Evolutionary conservation across 2,113 vertebrate species (phyloP), one percentile per base, ranked within the genome.

Genomic region (Nansenia antarctica): DNA sequence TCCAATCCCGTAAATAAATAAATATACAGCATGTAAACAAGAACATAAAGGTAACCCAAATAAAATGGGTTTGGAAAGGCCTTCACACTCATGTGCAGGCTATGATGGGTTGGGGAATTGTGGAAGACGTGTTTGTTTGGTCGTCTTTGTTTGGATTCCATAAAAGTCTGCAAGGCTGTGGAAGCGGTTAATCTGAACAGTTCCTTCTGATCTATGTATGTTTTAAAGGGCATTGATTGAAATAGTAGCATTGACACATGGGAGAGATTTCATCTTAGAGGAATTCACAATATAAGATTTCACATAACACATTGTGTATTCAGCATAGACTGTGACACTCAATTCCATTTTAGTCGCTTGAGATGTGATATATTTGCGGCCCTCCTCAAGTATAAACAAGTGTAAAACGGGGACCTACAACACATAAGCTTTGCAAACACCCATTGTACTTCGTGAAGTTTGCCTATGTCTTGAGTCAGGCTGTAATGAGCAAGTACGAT

Each of bases 361-460:
- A 72, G 66, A 77, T 70, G 52, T 73, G 62, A 65, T 29, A 39
- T 30, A 39, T 30, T 60, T 49, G 31, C n/a, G 6, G 2, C 20
- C 20, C 45, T 20, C 6, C 45, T n/a, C 5, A 6, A 7, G 45
- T n/a, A 7, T 11, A n/a, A 20, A 8, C 20, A 20, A 8, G 14
- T 49, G 20, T 49, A 7, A 49, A 49, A n/a, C 14, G 35, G 18
- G 3, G 9, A 9, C 3, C 49, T 68, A 61, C 60, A 60, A 59
- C 52, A 12, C 62, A 57, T 53, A 1, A 70, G 39, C 64, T 37
- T 32, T 53, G 24, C 42, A 79, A 70, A 66, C 30, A 39, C 55
- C n/a, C 35, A 18, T 45, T 54, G 3, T 22, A 45, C 53, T 76
- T 39, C 62, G 8, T 45, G 14, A 18, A 59, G 54, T 37, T 29